A percentile compares a stretch with the other conserved stretches of the same genome.
Evolutionary conservation across 2,888 invertebrate genomes (phyloP).

Genomic region (Petrophora chlorosata): DNA sequence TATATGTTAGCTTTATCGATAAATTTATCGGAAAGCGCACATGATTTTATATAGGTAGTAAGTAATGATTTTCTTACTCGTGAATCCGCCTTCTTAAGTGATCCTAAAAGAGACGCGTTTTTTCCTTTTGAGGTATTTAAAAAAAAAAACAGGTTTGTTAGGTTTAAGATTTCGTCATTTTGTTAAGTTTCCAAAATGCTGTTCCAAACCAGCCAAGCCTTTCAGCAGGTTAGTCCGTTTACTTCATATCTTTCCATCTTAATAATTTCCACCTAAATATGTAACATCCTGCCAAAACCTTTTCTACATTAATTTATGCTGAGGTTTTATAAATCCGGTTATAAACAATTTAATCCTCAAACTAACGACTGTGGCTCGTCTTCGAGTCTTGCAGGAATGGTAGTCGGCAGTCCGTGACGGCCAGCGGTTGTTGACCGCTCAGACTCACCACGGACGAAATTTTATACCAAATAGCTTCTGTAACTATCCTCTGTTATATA

Average conservation of each 20-base stretch:
- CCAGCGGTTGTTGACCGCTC: slow-evolving; percentile 54
- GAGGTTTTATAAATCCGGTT: slow-evolving; percentile 28
- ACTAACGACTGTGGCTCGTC: slow-evolving; percentile 14
- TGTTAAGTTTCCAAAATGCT: no score
- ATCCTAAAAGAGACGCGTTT: no score
- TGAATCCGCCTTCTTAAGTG: no score
- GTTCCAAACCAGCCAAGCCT: no score
- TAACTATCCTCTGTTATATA: slow-evolving; percentile 33
- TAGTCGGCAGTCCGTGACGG: slow-evolving; percentile 53
- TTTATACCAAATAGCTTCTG: slow-evolving; percentile 45
- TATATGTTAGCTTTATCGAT: no score
- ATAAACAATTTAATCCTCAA: slow-evolving; percentile 33
- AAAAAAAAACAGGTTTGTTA: no score
- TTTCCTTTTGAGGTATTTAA: no score
- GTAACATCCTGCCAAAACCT: slow-evolving; percentile 9
- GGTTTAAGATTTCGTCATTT: no score
- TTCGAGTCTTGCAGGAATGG: slow-evolving; percentile 38
- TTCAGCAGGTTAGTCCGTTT: no score
- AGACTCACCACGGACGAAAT: slow-evolving; percentile 46
- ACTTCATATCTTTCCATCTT: not conserved
- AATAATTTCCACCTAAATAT: slow-evolving; percentile 4
- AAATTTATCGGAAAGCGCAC: no score
- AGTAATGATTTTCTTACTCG: no score
- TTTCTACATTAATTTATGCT: slow-evolving; percentile 16
- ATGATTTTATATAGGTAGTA: no score